Base-by-base conservation (phyloP, 2,888 invertebrate genomes). In the Latrodectus elegans region DNA sequence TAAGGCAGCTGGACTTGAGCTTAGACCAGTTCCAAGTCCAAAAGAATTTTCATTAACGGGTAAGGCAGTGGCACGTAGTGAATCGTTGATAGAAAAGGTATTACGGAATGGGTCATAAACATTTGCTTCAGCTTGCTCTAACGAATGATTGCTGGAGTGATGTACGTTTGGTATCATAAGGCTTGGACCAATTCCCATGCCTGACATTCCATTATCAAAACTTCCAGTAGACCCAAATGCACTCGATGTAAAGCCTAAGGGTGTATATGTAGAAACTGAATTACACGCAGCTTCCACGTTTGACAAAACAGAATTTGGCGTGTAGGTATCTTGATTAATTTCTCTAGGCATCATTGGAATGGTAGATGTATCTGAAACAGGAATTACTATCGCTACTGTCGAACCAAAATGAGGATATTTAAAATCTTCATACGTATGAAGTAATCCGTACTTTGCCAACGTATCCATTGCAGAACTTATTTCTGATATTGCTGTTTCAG, bases 391-490 rank as follows among this genome's bases (percentile, higher is more conserved):
- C 6, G 80, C 70, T 49, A 88, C 17, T 49, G 70, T 51, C 15
- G 70, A 49, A 49, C n/a, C n/a, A n/a, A n/a, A n/a, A n/a, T n/a
- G n/a, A n/a, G n/a, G n/a, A n/a, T n/a, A n/a, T n/a, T n/a, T n/a
- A n/a, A n/a, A n/a, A n/a, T n/a, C n/a, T n/a, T n/a, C n/a, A n/a
- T n/a, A n/a, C n/a, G n/a, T n/a, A n/a, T n/a, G n/a, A n/a, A n/a
- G n/a, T n/a, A n/a, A n/a, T n/a, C n/a, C n/a, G n/a, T n/a, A n/a
- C n/a, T n/a, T n/a, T n/a, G n/a, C n/a, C n/a, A n/a, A n/a, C n/a
- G 98, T 97, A 90, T 96, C 95, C 92, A 99, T 95, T 80, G 99
- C 98, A 22, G 96, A 94, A 91, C 95, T 95, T 90, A 99, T 96
- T 93, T 99, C 99, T 55, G 95, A 94, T 89, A 97, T 95, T 89